Evolutionary conservation across 2,113 vertebrate species (phyloP), one percentile per base, ranked within the genome.

Genomic region (Abramis brama): DNA sequence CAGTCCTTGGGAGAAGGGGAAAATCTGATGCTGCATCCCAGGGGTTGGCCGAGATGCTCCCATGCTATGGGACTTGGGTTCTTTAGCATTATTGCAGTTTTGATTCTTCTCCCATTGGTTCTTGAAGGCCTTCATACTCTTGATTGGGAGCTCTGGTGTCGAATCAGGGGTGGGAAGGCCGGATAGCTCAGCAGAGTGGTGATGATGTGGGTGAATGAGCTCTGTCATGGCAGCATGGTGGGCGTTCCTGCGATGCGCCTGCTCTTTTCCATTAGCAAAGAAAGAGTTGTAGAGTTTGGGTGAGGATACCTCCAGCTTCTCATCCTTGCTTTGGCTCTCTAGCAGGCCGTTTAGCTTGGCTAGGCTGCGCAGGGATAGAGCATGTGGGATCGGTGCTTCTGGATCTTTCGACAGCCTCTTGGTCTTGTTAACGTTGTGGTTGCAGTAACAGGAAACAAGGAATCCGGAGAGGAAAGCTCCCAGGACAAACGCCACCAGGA

Each of bases 91-190:
- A 93, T 97, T 97, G 88, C 96, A 95, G 39, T 97, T 97, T 89
- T 97, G 96, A 93, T 97, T 97, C 93, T 96, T 96, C 89, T 97
- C 96, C 97, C 97, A 97, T 82, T 97, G 96, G 77, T 94, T 95
- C 86, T 94, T 95, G 59, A 96, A 95, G 64, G 95, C 93, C 80
- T 96, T 96, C 89, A 96, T 95, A 90, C 94, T 96, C 91, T 97
- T 97, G 88, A 95, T 94, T 0, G 97, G 97, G 68, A 98, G 92
- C 84, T 97, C 97, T 0, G 97, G 97, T 2, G 97, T 98, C 0
- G 97, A 96, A 78, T 97, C 97, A 0, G 97, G 97, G 0, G 97
- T 98, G 11, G 97, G 97, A 84, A 98, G 91, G 30, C 96, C 96
- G 0, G 96, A 96, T 30, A 97, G 93, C 89, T 97, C 97, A 0